A percentile compares a stretch with the other conserved stretches of the same genome.
Conservation (phyloP, 2,797 vertebrate species). For the Leptoclinus maculatus region DNA sequence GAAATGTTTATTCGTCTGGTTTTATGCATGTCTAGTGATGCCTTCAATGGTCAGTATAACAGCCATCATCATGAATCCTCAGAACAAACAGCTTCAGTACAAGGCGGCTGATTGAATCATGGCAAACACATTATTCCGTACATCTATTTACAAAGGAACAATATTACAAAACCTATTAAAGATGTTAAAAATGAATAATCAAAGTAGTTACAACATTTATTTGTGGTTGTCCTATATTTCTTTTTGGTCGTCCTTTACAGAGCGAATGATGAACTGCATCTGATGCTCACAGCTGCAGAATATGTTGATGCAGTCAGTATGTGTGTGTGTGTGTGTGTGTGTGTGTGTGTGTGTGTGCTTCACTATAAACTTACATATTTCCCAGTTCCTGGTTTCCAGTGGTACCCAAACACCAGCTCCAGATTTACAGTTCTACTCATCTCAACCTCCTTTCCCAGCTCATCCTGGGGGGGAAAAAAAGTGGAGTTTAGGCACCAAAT, state of each 20-base stretch:
- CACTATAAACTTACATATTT: conserved; percentile 84
- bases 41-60: conserved; percentile 74
- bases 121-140: conserved; percentile 22
- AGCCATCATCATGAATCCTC: conserved; percentile 54
- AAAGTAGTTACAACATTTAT: conserved; percentile 34
- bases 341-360: background rate
- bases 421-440: conserved; percentile 78
- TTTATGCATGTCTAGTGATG: conserved; percentile 92
- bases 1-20: conserved; percentile 91
- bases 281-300: conserved; percentile 38
- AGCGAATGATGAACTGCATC: conserved; percentile 23
- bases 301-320: conserved; percentile 13
- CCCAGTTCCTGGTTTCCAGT: conserved; percentile 93
- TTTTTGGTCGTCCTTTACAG: conserved; percentile 13
- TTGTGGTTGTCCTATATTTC: conserved; percentile 21
- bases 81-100: conserved; percentile 52
- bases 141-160: conserved; percentile 32
- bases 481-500: background rate
- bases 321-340: conserved; percentile 11
- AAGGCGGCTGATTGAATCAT: conserved; percentile 34
- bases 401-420: conserved; percentile 96
- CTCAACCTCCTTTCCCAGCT: conserved; percentile 74
- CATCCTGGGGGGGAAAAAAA: conserved; percentile 69
- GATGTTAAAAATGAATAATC: conserved; percentile 16
- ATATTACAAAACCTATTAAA: conserved; percentile 10